A percentile compares a stretch with the other conserved stretches of the same genome.
phyloP scores from a whole-genome alignment of 2,888 invertebrate genomes.

The Cactoblastis cactorum region DNA sequence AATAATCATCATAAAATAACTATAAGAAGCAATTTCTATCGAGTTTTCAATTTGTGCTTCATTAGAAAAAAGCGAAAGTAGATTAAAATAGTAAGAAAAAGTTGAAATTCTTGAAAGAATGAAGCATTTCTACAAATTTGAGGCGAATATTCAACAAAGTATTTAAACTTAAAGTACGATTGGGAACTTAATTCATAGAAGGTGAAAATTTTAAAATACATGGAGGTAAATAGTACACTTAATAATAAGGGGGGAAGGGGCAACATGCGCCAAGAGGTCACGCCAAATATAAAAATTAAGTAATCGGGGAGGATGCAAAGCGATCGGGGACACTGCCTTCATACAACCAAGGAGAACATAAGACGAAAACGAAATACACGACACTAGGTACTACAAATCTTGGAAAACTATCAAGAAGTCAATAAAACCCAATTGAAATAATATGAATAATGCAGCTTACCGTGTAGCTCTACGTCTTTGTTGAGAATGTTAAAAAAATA shows the following conservation, averaged over 20 bases:
- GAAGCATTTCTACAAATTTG: constrained; percentile 64
- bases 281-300: constrained; percentile 70
- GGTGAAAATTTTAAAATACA: constrained; percentile 36
- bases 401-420: constrained; percentile 56
- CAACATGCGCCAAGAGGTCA: constrained; percentile 79
- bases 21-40: constrained; percentile 66
- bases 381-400: constrained; percentile 55
- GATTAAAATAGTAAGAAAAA: constrained; percentile 40
- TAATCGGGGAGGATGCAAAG: constrained; percentile 74
- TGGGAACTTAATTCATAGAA: constrained; percentile 38
- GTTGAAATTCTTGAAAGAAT: constrained; percentile 49
- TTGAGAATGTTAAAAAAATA: constrained; percentile 45
- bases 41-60: constrained; percentile 52
- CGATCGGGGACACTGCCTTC: constrained; percentile 79
- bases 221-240: constrained; percentile 49
- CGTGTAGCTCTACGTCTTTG: constrained; percentile 49
- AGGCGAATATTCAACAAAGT: constrained; percentile 45
- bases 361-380: constrained; percentile 57
- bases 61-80: constrained; percentile 59
- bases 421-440: constrained; percentile 43
- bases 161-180: constrained; percentile 38
- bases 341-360: constrained; percentile 74
- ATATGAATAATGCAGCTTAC: constrained; percentile 55
- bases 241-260: constrained; percentile 56
- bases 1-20: constrained; percentile 47